phyloP scores from a whole-genome alignment of 2,113 vertebrate species.

The Epinephelus fuscoguttatus region DNA sequence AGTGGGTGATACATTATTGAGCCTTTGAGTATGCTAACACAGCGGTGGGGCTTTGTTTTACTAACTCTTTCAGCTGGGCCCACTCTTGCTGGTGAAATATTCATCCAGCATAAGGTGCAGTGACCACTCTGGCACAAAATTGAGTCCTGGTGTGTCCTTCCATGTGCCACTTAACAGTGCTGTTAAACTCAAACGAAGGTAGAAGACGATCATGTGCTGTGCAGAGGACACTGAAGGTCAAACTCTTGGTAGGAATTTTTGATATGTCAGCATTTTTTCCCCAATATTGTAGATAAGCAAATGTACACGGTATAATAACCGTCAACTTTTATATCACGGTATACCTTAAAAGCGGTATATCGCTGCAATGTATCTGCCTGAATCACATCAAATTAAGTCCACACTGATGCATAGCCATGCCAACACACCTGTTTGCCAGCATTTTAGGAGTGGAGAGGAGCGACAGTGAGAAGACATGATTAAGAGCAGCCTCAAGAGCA shows the following conservation, averaged over 20 bases:
- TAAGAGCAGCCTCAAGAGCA: no score
- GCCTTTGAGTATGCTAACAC: constrained; percentile 67
- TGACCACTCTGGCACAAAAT: constrained; percentile 20
- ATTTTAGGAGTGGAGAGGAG: no score
- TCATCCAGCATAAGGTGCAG: constrained; percentile 52
- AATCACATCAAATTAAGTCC: no score
- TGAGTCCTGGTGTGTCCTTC: constrained; percentile 14
- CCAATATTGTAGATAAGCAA: no score
- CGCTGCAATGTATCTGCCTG: no score
- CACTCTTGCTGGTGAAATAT: constrained; percentile 67
- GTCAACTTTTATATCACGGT: no score
- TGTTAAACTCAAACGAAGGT: not conserved
- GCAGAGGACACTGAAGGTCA: constrained; percentile 25
- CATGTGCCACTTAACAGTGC: constrained; percentile 5
- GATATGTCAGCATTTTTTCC: no score
- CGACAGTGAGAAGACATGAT: no score
- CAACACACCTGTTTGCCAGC: no score
- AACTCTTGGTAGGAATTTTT: not conserved
- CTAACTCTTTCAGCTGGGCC: constrained; percentile 52
- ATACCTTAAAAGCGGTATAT: no score
- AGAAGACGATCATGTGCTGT: not conserved
- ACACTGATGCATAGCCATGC: no score
- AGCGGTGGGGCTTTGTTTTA: constrained; percentile 74
- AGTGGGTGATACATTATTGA: constrained; percentile 78
- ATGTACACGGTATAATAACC: no score